Base-by-base conservation (phyloP, 1,140 invertebrate genomes). In the Trichoplusia ni region DNA sequence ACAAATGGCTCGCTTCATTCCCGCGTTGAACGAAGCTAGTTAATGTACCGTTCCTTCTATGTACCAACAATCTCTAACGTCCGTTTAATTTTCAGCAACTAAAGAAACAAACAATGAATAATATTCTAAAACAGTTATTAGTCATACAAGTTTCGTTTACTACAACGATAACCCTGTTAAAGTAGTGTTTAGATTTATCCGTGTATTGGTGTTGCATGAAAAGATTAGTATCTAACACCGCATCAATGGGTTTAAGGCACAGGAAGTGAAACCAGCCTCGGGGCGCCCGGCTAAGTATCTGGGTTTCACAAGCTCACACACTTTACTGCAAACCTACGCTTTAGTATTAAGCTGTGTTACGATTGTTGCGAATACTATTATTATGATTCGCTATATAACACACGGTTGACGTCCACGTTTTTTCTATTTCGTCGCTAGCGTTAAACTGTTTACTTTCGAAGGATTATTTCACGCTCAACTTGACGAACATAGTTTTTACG, bases 1-100 rank as follows among this genome's bases (percentile, higher is more conserved):
- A 70, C 71, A 80, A 81, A 81, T 73, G 77, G 69, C 64, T 59
- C 68, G 73, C 63, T 73, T 72, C 74, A 65, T 76, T 74, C 67
- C 72, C 69, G 69, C 73, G 80, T 77, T 75, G 66, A 77, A 73
- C 77, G 72, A 27, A 42, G 53, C 31, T 38, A 53, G 51, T 72
- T 56, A 74, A 71, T 66, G 60, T 38, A 69, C 66, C 62, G 66
- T 67, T 75, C 66, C 46, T 64, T 63, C 54, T 23, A 54, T 31
- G 67, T 69, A 64, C 18, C 13, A n/a, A 42, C 31, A 25, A 40
- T 46, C 65, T 46, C 49, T 31, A 25, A 46, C 56, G 27, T 25
- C 37, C 35, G 31, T 68, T 68, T 68, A 49, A 59, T 59, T 59
- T 35, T 25, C 60, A 58, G 62, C 44, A 58, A 18, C 14, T 21